Evolutionary conservation across 2,797 vertebrate species (phyloP), one percentile per base, ranked within the genome.

Genomic region (Pseudochirops cupreus): DNA sequence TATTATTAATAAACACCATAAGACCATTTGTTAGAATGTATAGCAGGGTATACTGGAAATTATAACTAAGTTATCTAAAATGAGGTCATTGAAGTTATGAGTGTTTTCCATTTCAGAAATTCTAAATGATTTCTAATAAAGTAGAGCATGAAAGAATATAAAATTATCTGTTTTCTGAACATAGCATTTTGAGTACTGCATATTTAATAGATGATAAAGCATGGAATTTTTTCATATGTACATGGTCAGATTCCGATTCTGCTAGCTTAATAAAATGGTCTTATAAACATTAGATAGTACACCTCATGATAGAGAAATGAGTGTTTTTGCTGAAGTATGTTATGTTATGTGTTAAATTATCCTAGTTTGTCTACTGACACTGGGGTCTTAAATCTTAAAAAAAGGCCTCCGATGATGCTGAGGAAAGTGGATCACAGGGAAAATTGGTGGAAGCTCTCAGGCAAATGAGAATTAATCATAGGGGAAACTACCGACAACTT

Each of bases 381-480:
- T 99, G 99, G 99, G 99, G 99, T 99, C 99, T 99, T 99, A 98
- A 99, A 99, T 99, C 99, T 99, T 98, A 98, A 99, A 98, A 98
- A 97, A 99, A 99, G 99, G 99, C 99, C 98, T 99, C 99, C 98
- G 99, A 99, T 98, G 99, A 99, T 98, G 98, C 98, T 91, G 98
- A 98, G 98, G 99, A 99, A 98, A 98, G 99, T 98, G 99, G 99
- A 99, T 98, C 99, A 93, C 99, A 99, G 98, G 99, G 99, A 95
- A 99, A 99, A 98, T 99, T 99, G 99, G 99, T 99, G 99, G 99
- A 99, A 99, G 99, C 99, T 50, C 99, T 99, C 98, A 99, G 99
- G 98, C 99, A 99, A 99, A 99, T 99, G 99, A 99, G 99, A 99
- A 99, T 99, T 98, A 99, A 99, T 99, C 99, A 99, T 99, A 99